phyloP scores from a whole-genome alignment of 2,113 vertebrate species.

The Hiodon tergisus region DNA sequence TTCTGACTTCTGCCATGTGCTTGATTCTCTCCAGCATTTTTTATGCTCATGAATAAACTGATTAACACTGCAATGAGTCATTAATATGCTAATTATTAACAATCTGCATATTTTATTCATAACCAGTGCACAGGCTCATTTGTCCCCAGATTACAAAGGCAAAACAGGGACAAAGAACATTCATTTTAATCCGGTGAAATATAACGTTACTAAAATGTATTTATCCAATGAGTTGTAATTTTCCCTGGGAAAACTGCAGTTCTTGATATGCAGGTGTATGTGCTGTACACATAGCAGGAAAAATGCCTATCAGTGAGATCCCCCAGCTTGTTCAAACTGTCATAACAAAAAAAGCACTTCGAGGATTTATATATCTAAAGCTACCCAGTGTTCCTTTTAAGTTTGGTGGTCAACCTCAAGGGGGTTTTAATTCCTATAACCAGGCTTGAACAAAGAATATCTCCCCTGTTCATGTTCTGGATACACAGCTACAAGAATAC shows the following conservation, averaged over 20 bases:
- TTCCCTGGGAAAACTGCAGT: not conserved
- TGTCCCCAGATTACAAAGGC: conserved; percentile 18
- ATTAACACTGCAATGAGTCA: conserved; percentile 34
- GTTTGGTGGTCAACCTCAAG: no score
- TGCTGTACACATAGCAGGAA: no score
- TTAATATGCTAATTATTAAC: conserved; percentile 40
- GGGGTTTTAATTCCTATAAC: no score
- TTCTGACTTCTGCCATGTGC: conserved; percentile 4
- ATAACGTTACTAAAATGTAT: not conserved
- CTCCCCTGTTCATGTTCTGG: no score
- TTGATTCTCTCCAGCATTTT: conserved; percentile 2
- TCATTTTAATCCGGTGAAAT: conserved; percentile 11
- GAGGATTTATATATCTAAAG: no score
- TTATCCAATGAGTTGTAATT: not conserved
- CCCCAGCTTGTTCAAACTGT: no score
- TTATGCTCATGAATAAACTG: conserved; percentile 20
- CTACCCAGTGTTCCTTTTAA: no score
- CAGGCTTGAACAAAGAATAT: no score
- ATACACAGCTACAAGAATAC: no score
- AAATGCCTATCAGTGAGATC: no score
- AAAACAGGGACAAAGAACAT: conserved; percentile 16
- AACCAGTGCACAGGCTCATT: conserved; percentile 1
- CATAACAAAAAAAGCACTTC: no score
- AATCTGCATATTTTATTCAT: conserved; percentile 29
- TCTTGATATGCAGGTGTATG: not conserved